Percentiles rank a stretch among this genome's conserved stretches.
Evolutionary conservation across 2,797 vertebrate genomes (phyloP).

Genomic region (Neosilurus mollespiculum): DNA sequence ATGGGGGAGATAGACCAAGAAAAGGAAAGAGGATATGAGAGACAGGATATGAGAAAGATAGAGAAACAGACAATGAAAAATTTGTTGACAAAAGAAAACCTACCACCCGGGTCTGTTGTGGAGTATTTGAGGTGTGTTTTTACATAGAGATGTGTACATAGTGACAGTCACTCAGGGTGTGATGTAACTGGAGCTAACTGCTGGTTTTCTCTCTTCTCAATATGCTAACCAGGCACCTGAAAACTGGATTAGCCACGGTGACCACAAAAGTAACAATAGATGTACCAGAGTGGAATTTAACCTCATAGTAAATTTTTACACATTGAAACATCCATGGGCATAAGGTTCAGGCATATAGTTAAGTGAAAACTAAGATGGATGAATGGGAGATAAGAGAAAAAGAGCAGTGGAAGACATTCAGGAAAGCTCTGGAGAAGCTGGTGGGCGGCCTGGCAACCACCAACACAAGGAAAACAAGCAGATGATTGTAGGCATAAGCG

Average conservation of each 20-base stretch:
- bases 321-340: constrained; percentile 57
- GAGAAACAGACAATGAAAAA: constrained; percentile 44
- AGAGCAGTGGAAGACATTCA: constrained; percentile 40
- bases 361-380: constrained; percentile 57
- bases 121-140: constrained; percentile 62
- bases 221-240: constrained; percentile 79
- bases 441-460: constrained; percentile 48
- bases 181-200: constrained; percentile 79
- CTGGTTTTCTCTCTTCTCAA: constrained; percentile 71
- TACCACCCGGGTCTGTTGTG: constrained; percentile 68
- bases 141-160: constrained; percentile 59
- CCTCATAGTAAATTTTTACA: constrained; percentile 62
- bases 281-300: constrained; percentile 68
- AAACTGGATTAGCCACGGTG: constrained; percentile 76
- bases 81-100: constrained; percentile 55
- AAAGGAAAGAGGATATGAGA: constrained; percentile 28
- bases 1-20: constrained; percentile 1
- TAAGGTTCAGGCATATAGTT: not conserved
- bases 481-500: constrained; percentile 60
- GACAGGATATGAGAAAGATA: constrained; percentile 40
- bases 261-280: constrained; percentile 75
- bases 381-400: constrained; percentile 52
- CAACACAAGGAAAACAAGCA: constrained; percentile 70
- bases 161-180: constrained; percentile 77
- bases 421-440: constrained; percentile 38